Evolutionary conservation across 2,797 vertebrate genomes (phyloP).

Genomic region (Luscinia luscinia): DNA sequence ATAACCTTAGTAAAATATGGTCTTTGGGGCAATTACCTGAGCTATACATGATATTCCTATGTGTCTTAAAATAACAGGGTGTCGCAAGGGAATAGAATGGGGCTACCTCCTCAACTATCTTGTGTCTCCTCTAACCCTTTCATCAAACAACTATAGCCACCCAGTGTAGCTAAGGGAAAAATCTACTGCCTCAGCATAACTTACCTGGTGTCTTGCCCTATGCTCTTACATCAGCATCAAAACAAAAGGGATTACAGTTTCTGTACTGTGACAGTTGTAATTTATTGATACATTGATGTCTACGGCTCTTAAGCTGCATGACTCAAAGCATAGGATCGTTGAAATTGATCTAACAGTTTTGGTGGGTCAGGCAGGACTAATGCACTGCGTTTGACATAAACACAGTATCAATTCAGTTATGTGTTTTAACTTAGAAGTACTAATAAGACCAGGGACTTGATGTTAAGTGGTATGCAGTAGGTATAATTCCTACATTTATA

Average conservation of each 20-base stretch:
- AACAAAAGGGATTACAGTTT: neutral
- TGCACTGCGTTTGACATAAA: neutral
- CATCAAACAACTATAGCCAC: neutral
- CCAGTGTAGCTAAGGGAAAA: accelerated
- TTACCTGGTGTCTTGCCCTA: neutral
- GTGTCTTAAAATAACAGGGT: neutral
- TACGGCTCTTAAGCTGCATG: neutral
- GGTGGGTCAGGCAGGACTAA: neutral
- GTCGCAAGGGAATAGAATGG: neutral
- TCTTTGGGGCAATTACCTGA: neutral
- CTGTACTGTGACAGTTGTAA: neutral
- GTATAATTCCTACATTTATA: neutral
- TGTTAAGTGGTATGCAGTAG: neutral
- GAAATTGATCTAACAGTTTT: neutral
- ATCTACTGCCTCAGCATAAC: neutral
- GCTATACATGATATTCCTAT: neutral
- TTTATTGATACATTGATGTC: neutral
- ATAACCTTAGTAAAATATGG: neutral
- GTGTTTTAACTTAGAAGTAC: neutral
- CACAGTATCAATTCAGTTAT: neutral
- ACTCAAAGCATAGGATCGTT: neutral
- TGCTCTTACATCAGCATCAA: neutral
- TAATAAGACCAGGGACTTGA: neutral
- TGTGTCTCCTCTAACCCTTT: neutral
- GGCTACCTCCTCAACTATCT: neutral